Percentiles rank a stretch among this genome's conserved stretches.
These are phyloP conservation scores for Rousettus leschenaultii DNA, from an alignment of 2,113 vertebrate species.

Conservation along the genomic window DNA sequence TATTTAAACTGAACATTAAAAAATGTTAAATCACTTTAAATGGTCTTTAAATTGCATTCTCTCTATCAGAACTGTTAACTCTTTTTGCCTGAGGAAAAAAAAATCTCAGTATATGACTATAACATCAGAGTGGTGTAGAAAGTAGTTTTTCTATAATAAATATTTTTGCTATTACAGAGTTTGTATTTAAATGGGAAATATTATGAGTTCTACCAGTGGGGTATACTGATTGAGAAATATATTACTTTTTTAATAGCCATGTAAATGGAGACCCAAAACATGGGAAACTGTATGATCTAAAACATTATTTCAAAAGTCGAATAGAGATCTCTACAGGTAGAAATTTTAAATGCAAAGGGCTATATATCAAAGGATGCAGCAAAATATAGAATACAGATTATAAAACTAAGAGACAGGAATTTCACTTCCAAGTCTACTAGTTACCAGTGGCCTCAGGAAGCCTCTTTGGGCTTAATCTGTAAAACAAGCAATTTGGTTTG, in stretches of 20 bases:
- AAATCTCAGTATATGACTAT: constrained; percentile 20
- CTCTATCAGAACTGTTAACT: constrained; percentile 1
- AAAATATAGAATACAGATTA: not conserved
- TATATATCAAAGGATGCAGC: not conserved
- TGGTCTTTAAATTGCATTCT: constrained; percentile 46
- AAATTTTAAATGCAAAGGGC: not conserved
- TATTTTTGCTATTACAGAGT: constrained; percentile 27
- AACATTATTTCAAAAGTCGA: not conserved
- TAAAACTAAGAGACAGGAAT: not conserved
- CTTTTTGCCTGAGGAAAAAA: constrained; percentile 26
- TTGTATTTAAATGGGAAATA: constrained; percentile 61
- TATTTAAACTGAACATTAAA: constrained; percentile 56
- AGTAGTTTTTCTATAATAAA: constrained; percentile 49
- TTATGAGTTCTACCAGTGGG: not conserved
- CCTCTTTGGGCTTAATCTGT: not conserved
- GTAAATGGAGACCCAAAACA: not conserved
- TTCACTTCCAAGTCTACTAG: not conserved
- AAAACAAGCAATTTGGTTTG: not conserved
- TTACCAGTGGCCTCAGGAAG: too few relatives aligned
- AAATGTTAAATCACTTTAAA: constrained; percentile 56
- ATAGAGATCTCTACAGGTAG: not conserved
- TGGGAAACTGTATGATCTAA: not conserved
- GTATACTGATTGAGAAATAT: not conserved
- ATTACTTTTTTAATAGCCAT: not conserved
- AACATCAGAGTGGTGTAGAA: constrained; percentile 50